Evolutionary conservation across 2,888 invertebrate genomes (phyloP), one percentile per base, ranked within the genome.

Genomic region (Morinoia aosen): DNA sequence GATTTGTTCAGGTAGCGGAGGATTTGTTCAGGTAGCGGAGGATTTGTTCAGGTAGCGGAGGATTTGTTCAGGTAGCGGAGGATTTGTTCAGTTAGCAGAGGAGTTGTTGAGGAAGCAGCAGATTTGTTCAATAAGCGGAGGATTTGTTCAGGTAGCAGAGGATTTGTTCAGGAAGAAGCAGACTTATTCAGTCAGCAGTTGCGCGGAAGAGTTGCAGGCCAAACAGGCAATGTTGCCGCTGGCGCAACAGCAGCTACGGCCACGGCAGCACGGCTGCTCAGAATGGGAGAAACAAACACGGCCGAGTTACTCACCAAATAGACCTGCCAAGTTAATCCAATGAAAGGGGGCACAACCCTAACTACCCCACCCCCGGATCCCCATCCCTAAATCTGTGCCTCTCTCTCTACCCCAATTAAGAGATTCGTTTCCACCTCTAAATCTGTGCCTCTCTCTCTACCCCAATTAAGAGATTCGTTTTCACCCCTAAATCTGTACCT

Each of bases 281-380:
- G 11, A 88, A 88, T 88, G 88, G 88, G 8, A 88, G 88, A 19
- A 88, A 88, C 88, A 88, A 88, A 88, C 88, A 88, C 33, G 88
- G 19, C 11, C 4, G 88, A 88, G 19, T 88, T 88, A 88, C 88
- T 88, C 19, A 88, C n/a, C 39, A 88, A 88, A 88, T 88, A 88
- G 88, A 88, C 88, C 25, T 12, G 88, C 11, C n/a, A 25, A 88
- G 88, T 88, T 88, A 88, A 88, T 33, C 88, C 39, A 39, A 88
- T 88, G 88, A 88, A 33, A 88, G 11, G 16, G 61, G 16, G 61
- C 61, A 61, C 61, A 61, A 16, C 61, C 61, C 61, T 12, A 88
- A 10, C 88, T 88, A 10, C 88, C 88, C 39, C 88, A 88, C 88
- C 88, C 88, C 33, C 88, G 25, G 12, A 8, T 39, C 88, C 33